Evolutionary conservation across 2,888 invertebrate species (phyloP), one percentile per base, ranked within the genome.

Genomic region (Notodonta dromedarius): DNA sequence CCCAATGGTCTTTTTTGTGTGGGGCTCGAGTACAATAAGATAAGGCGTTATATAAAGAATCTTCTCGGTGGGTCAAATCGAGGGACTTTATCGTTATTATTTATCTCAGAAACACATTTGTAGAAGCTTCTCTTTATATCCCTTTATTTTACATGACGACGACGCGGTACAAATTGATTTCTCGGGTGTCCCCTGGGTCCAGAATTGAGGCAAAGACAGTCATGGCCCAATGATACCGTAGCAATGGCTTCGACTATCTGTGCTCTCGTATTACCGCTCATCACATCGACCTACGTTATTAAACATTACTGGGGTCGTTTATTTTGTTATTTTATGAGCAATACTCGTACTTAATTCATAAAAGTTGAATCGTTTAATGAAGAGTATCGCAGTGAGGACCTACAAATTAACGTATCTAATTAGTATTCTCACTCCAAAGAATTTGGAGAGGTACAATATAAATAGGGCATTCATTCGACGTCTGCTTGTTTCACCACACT

Each of bases 1-100:
- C 60, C 62, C 77, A 77, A 80, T 80, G 75, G 77, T 77, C 75
- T 83, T 84, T 79, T 81, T 83, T 83, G 79, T 78, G 73, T 73
- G 76, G 73, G 71, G 69, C 66, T 76, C 69, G 76, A 78, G 69
- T 71, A 83, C 80, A 86, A 83, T 82, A 77, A 79, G 82, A 84
- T 82, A 80, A 81, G 77, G 78, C 77, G 77, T 78, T 79, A 81
- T 76, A 79, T 82, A 85, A 82, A 82, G 79, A 83, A 84, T 82
- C 73, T 81, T 77, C 69, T 79, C 66, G 76, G 72, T 76, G 84
- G 84, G 85, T 83, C 82, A 84, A 86, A 86, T 84, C 74, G 85
- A 80, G 78, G 81, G 80, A 77, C 78, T 83, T 84, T 86, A 82
- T 85, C 85, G 84, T 83, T 86, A 85, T 86, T 86, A 86, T 87